Evolutionary conservation across 2,113 vertebrate genomes (phyloP).

Genomic region (Eulemur rufifrons): DNA sequence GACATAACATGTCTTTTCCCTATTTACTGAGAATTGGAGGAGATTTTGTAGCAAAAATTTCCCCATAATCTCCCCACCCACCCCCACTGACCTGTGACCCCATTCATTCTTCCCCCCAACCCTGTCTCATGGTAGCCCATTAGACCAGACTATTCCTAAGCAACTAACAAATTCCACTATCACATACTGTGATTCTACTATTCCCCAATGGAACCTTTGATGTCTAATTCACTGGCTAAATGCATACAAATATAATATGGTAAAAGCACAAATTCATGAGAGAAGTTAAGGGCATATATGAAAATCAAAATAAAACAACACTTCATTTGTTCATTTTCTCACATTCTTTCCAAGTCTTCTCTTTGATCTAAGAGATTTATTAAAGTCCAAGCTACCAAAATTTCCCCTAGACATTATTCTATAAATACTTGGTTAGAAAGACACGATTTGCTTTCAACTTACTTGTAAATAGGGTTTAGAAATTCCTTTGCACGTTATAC

Average conservation of each 20-base stretch:
- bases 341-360: background rate
- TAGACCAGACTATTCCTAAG: background rate
- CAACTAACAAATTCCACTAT: background rate
- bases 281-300: background rate
- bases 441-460: background rate
- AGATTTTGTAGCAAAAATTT: background rate
- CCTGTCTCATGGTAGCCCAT: background rate
- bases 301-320: slow-evolving; percentile 24
- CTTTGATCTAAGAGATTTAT: background rate
- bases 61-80: background rate
- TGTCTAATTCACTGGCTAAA: background rate
- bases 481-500: background rate
- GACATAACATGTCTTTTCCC: background rate
- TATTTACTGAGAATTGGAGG: background rate
- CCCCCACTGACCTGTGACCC: background rate
- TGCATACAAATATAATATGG: background rate
- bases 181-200: background rate
- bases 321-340: background rate
- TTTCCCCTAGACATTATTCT: background rate
- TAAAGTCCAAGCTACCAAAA: background rate
- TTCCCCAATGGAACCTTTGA: background rate
- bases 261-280: background rate
- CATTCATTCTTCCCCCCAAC: background rate
- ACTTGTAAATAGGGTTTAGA: background rate
- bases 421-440: slow-evolving; percentile 8